Evolutionary conservation across 2,797 vertebrate species (phyloP), one percentile per base, ranked within the genome.

Genomic region (Micrastur ruficollis): DNA sequence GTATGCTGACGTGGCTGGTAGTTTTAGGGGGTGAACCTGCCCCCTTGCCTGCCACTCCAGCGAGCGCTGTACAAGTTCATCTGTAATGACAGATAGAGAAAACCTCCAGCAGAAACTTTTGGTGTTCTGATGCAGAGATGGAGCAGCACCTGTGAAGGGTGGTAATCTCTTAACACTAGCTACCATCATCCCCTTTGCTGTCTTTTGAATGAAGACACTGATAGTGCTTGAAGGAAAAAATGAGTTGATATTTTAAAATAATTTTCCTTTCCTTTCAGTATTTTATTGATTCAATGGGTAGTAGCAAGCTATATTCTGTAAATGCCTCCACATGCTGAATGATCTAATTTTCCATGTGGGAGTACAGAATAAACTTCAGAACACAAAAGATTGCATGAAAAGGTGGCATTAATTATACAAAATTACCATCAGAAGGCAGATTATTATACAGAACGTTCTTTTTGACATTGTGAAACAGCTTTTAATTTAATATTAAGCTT

Each of bases 331-430:
- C 63, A 93, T 71, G 52, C 91, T 80, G 84, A 78, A 91, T 81
- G 81, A 94, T 93, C 90, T 95, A 63, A 92, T 94, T 89, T 95
- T 92, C 67, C 52, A 53, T 6, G 81, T 90, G 40, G 86, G 93
- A 89, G 83, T 84, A 67, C 44, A 86, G 67, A 89, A 90, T 94
- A 93, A 94, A 93, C 76, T 95, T 91, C 40, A 83, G 46, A 96
- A 81, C 52, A 95, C 76, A 95, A 95, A 94, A 84, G 88, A 86
- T 5, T 95, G 32, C 67, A 31, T 47, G 71, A 70, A 84, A 93
- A 90, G 81, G 52, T 89, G 81, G 47, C 71, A 85, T 86, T 95
- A 89, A 95, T 97, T 95, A 95, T 92, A 78, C 26, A 74, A 85
- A 94, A 95, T 92, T 95, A 82, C 59, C 32, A 47, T 90, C 67